Base-by-base conservation (phyloP, 2,888 invertebrate species). In the Carabus problematicus region DNA sequence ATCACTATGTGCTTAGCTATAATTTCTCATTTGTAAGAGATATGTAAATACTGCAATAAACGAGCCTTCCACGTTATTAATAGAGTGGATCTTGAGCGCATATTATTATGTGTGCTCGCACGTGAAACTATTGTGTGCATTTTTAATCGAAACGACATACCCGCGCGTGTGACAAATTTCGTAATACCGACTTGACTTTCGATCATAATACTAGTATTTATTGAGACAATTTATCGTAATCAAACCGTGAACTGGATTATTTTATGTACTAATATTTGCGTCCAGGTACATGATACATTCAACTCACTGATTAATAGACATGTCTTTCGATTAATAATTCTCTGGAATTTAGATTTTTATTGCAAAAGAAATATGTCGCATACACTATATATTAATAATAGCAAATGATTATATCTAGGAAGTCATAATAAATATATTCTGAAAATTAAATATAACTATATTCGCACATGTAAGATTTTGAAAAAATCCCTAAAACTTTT, bases 141-240 rank as follows among this genome's bases (percentile, higher is more conserved):
- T 52, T 52, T 52, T 52, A 52, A 52, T 52, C 52, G 18, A 52
- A 52, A 9, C 52, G 18, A 52, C 19, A 52, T 29, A 52, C 52
- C 14, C 52, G 12, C 52, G 52, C 52, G 16, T 59, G 59, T 66
- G 66, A 66, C 66, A 66, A 66, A 66, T 66, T 66, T 66, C 66
- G 39, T 47, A 59, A 66, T 16, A 14, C 16, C 11, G 16, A 52
- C 41, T 39, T n/a, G 41, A 59, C 58, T 29, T 40, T 29, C 59
- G 66, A 66, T 66, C 66, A 59, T 66, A 66, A 66, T 66, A 47
- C 66, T 29, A 7, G 52, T 66, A 66, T 66, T 66, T 66, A 66
- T 66, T 59, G 59, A 58, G 49, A 59, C 58, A 59, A 66, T 66
- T 66, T 66, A 66, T 66, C 66, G 66, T 58, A 66, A 66, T 66